Evolutionary conservation across 1,140 invertebrate genomes (phyloP).

Genomic region (Spodoptera litura): DNA sequence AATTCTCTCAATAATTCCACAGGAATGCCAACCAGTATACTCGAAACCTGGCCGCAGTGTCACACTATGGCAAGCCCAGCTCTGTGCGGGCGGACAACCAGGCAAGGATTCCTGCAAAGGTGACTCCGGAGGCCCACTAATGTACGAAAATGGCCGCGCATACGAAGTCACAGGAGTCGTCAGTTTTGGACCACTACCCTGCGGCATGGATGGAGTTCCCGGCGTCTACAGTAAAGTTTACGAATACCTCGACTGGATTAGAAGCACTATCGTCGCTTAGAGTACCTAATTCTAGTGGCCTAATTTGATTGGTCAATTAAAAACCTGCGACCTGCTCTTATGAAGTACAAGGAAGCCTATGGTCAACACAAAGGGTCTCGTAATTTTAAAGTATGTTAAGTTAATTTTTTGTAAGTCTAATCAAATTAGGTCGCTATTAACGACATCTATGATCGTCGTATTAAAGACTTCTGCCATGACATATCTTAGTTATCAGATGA

Average conservation of each 20-base stretch:
- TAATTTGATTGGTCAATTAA: neutral
- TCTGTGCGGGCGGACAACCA: slow-evolving; percentile 69
- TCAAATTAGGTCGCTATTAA: no score
- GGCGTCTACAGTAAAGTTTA: slow-evolving; percentile 88
- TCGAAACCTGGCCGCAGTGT: slow-evolving; percentile 57
- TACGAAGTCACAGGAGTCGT: slow-evolving; percentile 83
- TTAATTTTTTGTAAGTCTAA: no score
- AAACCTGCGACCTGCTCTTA: neutral
- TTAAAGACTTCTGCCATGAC: no score
- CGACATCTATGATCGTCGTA: no score
- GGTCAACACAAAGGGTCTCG: no score
- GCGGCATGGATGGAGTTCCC: slow-evolving; percentile 84
- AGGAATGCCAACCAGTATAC: slow-evolving; percentile 53
- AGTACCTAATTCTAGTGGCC: neutral
- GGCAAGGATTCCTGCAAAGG: slow-evolving; percentile 73
- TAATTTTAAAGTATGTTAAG: neutral
- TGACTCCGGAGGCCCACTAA: slow-evolving; percentile 87
- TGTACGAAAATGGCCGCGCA: slow-evolving; percentile 71
- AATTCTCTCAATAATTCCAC: slow-evolving; percentile 24
- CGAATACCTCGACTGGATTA: slow-evolving; percentile 86
- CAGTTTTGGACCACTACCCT: slow-evolving; percentile 86
- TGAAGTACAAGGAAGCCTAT: neutral
- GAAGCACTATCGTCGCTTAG: slow-evolving; percentile 47
- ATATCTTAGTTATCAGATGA: no score
- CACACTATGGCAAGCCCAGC: slow-evolving; percentile 64